Evolutionary conservation across 92 coral and sea anemone genomes (phyloP), one percentile per base, ranked within the genome.

Genomic region (Galaxea fascicularis): DNA sequence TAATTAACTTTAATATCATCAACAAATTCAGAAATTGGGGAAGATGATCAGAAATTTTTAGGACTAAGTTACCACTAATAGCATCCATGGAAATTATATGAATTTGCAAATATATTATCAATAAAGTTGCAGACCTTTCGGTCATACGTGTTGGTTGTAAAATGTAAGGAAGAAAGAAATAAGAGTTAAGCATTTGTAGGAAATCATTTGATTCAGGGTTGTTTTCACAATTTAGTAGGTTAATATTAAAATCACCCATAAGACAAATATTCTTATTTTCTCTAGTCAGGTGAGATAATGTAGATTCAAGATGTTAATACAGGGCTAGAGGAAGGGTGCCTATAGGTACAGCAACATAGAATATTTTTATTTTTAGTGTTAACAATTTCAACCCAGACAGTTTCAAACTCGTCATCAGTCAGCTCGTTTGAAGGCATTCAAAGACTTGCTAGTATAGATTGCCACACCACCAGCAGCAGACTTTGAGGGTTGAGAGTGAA

Each of bases 351-450:
- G 27, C 84, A 51, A 63, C 77, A 85, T 28, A 85, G 35, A 16
- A 87, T 29, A 60, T 87, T 87, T 87, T 74, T 52, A 49, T 60
- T 57, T 24, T 76, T 77, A 21, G 1, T 73, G 30, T 52, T 35
- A 65, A 41, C 22, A 0, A 83, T 68, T 83, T 88, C 92, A 78
- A 88, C 76, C 92, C 92, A 88, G 56, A 88, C 53, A 29, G 79
- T 44, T n/a, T n/a, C n/a, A n/a, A n/a, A n/a, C n/a, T n/a, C n/a
- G n/a, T n/a, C n/a, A n/a, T n/a, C n/a, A n/a, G 28, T 84, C 86
- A 49, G 57, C 16, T 54, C 86, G 22, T 28, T 71, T 71, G 35
- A 88, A 67, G 27, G 80, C 59, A 89, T 54, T 85, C 57, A 15
- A 71, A 65, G 74, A 0, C 27, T 31, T 41, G 26, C 31, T 74